Conservation (phyloP, 2,797 vertebrate genomes). For the Apodemus agrarius region DNA sequence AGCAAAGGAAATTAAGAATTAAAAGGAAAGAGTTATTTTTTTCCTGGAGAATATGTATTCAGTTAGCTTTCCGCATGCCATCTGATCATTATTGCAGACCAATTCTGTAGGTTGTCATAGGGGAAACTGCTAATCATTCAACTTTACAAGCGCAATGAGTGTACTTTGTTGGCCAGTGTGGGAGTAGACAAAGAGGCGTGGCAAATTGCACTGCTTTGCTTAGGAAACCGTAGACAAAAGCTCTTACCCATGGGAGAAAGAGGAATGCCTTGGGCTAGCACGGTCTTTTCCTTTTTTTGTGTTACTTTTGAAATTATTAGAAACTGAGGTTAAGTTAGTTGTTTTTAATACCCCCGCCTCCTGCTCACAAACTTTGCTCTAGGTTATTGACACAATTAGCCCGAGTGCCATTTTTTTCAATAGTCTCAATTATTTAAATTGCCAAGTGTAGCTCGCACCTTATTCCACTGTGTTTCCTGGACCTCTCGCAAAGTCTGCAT, state of each 20-base stretch:
- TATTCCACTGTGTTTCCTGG: background rate
- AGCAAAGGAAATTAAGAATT: constrained; percentile 24
- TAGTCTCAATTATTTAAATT: background rate
- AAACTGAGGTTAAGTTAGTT: background rate
- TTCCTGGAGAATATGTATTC: constrained; percentile 34
- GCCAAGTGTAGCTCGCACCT: background rate
- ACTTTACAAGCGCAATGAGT: background rate
- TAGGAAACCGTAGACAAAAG: constrained; percentile 25
- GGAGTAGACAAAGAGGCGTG: constrained; percentile 22
- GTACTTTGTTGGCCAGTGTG: background rate
- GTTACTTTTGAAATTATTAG: constrained; percentile 26
- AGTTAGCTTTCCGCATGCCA: constrained; percentile 40
- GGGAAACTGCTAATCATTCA: background rate
- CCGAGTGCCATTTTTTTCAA: background rate
- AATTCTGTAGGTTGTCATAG: constrained; percentile 47
- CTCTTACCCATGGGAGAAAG: background rate
- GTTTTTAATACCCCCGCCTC: background rate
- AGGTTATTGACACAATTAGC: background rate
- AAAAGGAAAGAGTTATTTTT: constrained; percentile 45
- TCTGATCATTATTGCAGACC: constrained; percentile 6
- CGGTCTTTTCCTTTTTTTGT: background rate
- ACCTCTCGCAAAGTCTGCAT: background rate
- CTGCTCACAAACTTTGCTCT: background rate
- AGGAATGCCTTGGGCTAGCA: background rate
- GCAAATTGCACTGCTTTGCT: background rate